Conservation (phyloP, 2,888 invertebrate species). For the Pachydiplax longipennis region DNA sequence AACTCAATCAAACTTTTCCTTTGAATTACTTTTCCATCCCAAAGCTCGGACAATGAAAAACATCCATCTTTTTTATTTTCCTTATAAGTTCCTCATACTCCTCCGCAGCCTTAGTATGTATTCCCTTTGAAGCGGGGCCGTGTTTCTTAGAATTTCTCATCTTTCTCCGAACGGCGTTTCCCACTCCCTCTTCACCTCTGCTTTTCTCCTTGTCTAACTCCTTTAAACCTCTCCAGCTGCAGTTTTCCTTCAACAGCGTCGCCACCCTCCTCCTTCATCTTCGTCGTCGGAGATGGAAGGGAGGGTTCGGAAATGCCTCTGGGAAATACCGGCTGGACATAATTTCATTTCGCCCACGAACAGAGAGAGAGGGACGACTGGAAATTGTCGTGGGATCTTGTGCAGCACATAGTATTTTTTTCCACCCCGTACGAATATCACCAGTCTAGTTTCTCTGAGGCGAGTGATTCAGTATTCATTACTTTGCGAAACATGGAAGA, state of each 20-base stretch:
- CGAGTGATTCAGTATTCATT: background rate
- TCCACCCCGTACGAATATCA: background rate
- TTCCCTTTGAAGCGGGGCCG: background rate
- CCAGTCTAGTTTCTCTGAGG: background rate
- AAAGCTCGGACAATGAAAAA: background rate
- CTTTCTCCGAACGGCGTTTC: background rate
- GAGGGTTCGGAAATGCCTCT: background rate
- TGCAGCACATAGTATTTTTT: slow-evolving; percentile 1
- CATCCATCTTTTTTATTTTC: background rate
- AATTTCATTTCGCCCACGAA: slow-evolving; percentile 35
- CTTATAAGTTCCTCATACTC: background rate
- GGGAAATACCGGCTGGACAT: slow-evolving; percentile 42
- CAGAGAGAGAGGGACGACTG: background rate
- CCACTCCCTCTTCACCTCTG: background rate
- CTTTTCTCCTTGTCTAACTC: background rate
- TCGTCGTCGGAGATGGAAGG: background rate
- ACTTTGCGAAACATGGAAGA: background rate
- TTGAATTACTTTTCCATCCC: background rate
- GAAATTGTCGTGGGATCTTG: slow-evolving; percentile 23
- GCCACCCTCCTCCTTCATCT: background rate
- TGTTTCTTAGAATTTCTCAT: background rate
- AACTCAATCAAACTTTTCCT: slow-evolving; percentile 27
- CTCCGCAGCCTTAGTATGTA: background rate
- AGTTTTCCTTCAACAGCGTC: background rate
- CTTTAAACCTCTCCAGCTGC: background rate